Evolutionary conservation across 2,113 vertebrate genomes (phyloP).

Genomic region (Passerina amoena): DNA sequence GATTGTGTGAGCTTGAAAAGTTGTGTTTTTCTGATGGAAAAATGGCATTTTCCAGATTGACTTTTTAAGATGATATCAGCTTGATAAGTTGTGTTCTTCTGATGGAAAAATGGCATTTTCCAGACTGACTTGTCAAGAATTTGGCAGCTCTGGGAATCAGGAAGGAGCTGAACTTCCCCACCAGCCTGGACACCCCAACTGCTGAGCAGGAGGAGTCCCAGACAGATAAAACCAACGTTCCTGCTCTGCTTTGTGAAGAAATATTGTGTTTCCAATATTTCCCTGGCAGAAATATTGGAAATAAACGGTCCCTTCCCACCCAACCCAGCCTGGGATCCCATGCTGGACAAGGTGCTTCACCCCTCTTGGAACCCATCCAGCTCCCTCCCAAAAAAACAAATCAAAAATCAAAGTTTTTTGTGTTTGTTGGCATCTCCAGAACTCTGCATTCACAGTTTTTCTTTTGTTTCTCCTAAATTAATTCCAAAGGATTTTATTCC

Average conservation of each 20-base stretch:
- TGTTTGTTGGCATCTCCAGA: neutral
- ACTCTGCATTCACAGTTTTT: neutral
- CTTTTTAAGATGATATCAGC: no score
- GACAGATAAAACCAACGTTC: neutral
- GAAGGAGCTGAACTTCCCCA: neutral
- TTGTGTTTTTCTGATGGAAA: no score
- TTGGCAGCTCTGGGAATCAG: accelerated
- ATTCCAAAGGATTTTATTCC: neutral
- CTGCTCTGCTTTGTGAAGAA: neutral
- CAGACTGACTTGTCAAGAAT: neutral
- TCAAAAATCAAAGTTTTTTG: neutral
- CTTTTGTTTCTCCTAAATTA: neutral
- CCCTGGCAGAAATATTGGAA: neutral
- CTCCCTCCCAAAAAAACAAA: neutral
- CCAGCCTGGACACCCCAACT: neutral
- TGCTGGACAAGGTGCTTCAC: neutral
- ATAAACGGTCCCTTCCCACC: neutral
- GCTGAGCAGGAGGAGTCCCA: neutral
- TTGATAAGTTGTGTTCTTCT: no score
- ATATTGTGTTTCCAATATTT: no score
- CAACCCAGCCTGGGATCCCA: neutral
- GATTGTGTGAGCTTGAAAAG: no score
- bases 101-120: no score
- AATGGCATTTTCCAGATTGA: no score
- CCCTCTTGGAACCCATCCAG: neutral